These are phyloP conservation scores for Ceyx melanurus DNA, from an alignment of 2,113 vertebrate species.

Conservation along the genomic window DNA sequence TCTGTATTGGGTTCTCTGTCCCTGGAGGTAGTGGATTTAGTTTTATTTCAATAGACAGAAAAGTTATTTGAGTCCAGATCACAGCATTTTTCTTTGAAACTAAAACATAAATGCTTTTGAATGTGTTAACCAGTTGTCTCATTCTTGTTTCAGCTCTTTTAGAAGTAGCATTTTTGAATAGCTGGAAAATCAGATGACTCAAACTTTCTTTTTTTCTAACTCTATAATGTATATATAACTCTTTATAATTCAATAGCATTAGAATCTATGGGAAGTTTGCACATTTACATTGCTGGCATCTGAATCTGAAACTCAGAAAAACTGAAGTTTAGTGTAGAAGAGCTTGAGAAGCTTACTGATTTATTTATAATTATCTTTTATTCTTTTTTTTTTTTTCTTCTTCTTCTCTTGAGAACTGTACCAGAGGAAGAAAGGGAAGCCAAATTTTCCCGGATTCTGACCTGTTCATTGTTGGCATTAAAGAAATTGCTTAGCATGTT, in stretches of 20 bases:
- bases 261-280: not conserved
- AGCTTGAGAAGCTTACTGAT: not conserved
- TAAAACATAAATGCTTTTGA: not conserved
- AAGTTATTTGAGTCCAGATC: not conserved
- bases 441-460: slow-evolving; percentile 90
- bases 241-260: not conserved
- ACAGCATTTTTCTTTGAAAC: not conserved
- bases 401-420: slow-evolving; percentile 77
- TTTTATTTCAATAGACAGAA: not conserved
- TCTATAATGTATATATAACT: not conserved
- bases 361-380: not conserved
- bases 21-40: not conserved
- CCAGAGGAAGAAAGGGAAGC: slow-evolving; percentile 91
- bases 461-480: slow-evolving; percentile 90
- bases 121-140: not conserved
- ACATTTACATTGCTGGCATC: not conserved
- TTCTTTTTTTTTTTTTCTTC: not conserved
- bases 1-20: not conserved
- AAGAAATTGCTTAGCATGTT: slow-evolving; percentile 87
- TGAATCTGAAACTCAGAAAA: not conserved
- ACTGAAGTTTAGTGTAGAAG: not conserved
- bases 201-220: not conserved
- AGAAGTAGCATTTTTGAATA: not conserved
- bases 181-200: not conserved
- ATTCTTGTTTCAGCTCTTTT: not conserved